A percentile compares a stretch with the other conserved stretches of the same genome.
phyloP scores from a whole-genome alignment of 2,113 vertebrate genomes.

The Xerus inauris region DNA sequence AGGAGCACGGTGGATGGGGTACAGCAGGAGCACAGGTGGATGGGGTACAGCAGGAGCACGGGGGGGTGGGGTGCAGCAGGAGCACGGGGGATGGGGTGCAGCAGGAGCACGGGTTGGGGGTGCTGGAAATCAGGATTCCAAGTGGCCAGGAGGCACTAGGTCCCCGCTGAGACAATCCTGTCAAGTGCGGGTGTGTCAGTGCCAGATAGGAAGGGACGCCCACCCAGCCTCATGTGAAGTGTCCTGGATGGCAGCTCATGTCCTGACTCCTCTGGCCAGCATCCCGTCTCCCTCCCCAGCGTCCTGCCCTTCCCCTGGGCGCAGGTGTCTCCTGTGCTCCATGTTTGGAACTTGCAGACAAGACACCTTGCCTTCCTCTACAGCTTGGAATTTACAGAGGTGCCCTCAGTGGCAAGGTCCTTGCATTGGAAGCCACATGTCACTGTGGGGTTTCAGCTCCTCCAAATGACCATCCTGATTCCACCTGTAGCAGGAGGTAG shows the following conservation, averaged over 20 bases:
- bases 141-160: background rate
- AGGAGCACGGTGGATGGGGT: too few species aligned
- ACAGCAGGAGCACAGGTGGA: too few species aligned
- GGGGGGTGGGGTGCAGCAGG: background rate
- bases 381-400: background rate
- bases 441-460: background rate
- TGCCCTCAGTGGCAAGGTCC: background rate
- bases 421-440: background rate
- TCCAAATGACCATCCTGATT: background rate
- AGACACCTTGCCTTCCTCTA: background rate
- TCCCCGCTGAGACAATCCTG: background rate
- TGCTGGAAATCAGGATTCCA: background rate
- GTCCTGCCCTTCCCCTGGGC: fast-evolving
- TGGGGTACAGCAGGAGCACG: too few species aligned
- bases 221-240: background rate
- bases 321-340: background rate
- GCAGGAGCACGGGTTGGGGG: background rate
- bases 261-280: background rate
- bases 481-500: background rate
- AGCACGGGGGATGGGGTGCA: background rate
- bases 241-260: background rate
- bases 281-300: background rate
- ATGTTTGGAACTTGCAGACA: background rate
- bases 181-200: background rate
- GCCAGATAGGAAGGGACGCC: background rate